phyloP scores from a whole-genome alignment of 2,888 invertebrate species.

The Hololepta plana region DNA sequence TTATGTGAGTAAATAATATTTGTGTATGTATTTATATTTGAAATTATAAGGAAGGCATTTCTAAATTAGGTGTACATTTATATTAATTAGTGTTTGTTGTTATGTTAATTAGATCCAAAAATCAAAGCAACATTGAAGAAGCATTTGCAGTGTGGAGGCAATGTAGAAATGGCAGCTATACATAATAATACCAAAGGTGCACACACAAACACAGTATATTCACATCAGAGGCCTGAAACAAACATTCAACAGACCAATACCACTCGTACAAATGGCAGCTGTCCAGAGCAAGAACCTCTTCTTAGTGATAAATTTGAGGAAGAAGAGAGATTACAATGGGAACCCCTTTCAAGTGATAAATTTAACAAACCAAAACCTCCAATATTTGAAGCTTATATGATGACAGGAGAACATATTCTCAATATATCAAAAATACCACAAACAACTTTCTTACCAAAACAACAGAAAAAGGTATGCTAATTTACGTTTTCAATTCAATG shows the following conservation, averaged over 20 bases:
- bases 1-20: too few relatives aligned
- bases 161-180: conserved; percentile 30
- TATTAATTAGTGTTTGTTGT: too few relatives aligned
- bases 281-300: conserved; percentile 30
- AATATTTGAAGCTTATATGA: conserved; percentile 91
- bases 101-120: conserved; percentile 78
- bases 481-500: too few relatives aligned
- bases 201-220: conserved; percentile 24
- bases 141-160: conserved; percentile 40
- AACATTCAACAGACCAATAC: too few relatives aligned
- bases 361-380: conserved; percentile 30
- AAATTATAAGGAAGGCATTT: too few relatives aligned
- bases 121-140: conserved; percentile 65
- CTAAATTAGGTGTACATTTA: too few relatives aligned
- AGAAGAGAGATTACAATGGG: conserved; percentile 34
- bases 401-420: conserved; percentile 93
- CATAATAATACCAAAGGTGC: conserved; percentile 25
- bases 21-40: too few relatives aligned
- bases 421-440: conserved; percentile 71
- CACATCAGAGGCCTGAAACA: conserved; percentile 28
- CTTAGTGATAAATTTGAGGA: too few relatives aligned
- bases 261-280: conserved; percentile 41
- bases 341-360: conserved; percentile 21
- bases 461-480: conserved; percentile 35
- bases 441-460: conserved; percentile 38